These are phyloP conservation scores for Odocoileus virginianus DNA, from an alignment of 2,113 vertebrate species.

Conservation along the genomic window DNA sequence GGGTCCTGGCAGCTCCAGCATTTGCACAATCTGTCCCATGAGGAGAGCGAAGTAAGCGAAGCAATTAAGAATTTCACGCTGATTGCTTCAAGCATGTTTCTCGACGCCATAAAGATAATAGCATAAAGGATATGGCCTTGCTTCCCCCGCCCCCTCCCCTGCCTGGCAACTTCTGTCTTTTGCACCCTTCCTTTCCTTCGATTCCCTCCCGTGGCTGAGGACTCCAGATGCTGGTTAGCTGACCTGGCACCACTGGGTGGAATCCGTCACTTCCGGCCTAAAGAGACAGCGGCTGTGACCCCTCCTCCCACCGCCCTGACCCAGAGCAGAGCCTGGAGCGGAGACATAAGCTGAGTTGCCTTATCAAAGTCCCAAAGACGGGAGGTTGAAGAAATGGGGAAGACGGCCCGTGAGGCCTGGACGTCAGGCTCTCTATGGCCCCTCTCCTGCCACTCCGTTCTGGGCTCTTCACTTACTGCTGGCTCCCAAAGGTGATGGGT, in stretches of 20 bases:
- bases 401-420: not conserved
- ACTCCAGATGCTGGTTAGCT: not conserved
- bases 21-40: slow-evolving; percentile 84
- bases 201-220: not conserved
- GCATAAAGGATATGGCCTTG: slow-evolving; percentile 80
- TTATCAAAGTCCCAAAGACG: not conserved
- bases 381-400: not conserved
- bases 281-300: not conserved
- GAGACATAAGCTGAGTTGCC: not conserved
- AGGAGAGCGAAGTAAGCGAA: slow-evolving; percentile 87
- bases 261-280: not conserved
- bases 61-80: slow-evolving; percentile 95
- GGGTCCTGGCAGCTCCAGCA: slow-evolving; percentile 82
- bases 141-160: slow-evolving; percentile 40
- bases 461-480: not conserved
- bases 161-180: not conserved
- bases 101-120: slow-evolving; percentile 89
- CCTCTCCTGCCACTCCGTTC: not conserved
- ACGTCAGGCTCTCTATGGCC: not conserved
- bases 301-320: not conserved
- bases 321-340: not conserved
- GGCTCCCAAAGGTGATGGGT: slow-evolving; percentile 19
- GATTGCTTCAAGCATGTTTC: slow-evolving; percentile 92
- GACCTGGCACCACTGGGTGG: not conserved
- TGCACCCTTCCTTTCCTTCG: not conserved